Percentiles rank a stretch among this genome's conserved stretches.
phyloP scores from a whole-genome alignment of 2,888 invertebrate genomes.

The Hirtodrosophila duncani region DNA sequence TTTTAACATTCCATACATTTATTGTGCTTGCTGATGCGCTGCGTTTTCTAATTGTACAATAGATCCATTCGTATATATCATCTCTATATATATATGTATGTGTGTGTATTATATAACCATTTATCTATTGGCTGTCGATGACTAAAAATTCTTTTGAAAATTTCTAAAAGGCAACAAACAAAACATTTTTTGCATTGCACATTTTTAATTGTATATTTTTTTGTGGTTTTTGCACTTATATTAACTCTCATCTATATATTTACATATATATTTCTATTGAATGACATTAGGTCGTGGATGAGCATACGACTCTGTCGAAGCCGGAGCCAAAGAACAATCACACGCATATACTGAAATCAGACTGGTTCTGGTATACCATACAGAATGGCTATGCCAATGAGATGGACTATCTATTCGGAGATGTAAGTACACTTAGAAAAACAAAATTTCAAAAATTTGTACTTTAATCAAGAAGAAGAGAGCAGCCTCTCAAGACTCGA shows the following conservation, averaged over 20 bases:
- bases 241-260: neutral
- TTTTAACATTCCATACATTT: constrained; percentile 50
- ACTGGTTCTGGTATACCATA: constrained; percentile 99
- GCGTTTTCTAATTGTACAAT: constrained; percentile 36
- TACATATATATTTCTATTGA: too few species aligned
- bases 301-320: constrained; percentile 84
- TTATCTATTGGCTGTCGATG: too few species aligned
- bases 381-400: constrained; percentile 97
- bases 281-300: constrained; percentile 88
- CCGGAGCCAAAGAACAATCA: constrained; percentile 84
- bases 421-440: constrained; percentile 81
- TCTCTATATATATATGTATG: constrained; percentile 8
- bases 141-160: constrained; percentile 16
- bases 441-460: too few species aligned
- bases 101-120: constrained; percentile 19
- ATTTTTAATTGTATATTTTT: constrained; percentile 5
- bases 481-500: too few species aligned
- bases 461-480: too few species aligned
- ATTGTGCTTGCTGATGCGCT: constrained; percentile 58
- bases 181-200: constrained; percentile 56
- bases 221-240: neutral
- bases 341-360: constrained; percentile 90
- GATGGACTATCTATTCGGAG: constrained; percentile 91
- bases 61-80: constrained; percentile 34
- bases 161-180: constrained; percentile 53